Evolutionary conservation across 2,797 vertebrate genomes (phyloP), one percentile per base, ranked within the genome.

Genomic region (Clarias laeviceps): DNA sequence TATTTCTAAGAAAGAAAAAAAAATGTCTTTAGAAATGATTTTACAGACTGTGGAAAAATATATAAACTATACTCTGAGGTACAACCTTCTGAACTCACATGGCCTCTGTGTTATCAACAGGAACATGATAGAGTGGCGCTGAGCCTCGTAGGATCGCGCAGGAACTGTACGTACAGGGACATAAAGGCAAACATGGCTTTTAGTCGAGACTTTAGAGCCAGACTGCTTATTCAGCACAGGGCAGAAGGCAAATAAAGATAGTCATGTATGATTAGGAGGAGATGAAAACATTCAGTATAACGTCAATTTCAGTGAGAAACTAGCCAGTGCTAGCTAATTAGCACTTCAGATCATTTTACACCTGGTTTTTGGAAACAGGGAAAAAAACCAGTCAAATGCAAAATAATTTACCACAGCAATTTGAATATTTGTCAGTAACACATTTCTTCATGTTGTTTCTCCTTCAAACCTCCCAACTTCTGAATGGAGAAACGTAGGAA

Each of bases 121-220:
- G 57, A n/a, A 80, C 72, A 65, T 76, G 84, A 88, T 87, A 87
- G 64, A 61, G 68, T 68, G 82, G 77, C 7, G 37, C 80, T 74
- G 76, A 78, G 72, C 65, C 76, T 57, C 61, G 74, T 73, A 86
- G 45, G 32, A 77, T 70, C 50, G 50, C 37, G 5, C 34, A 56
- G 84, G 84, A 87, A 82, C 45, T 69, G 73, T 83, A 82, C 32
- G 61, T 69, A 61, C 40, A 56, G 29, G 54, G 80, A 80, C 68
- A 80, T 68, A 84, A 77, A 84, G 27, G 57, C 64, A 72, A 73
- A 29, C 29, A 4, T 85, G 82, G 22, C 82, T n/a, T 73, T 76
- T 84, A 80, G 50, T 3, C 40, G 20, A 24, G 50, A 20, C 18
- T 40, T 34, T 5, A 64, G 34, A 18, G 62, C 17, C 32, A 14